These are phyloP conservation scores for Steinernema khuongi DNA, from an alignment of 1,140 invertebrate genomes.

Conservation along the genomic window DNA sequence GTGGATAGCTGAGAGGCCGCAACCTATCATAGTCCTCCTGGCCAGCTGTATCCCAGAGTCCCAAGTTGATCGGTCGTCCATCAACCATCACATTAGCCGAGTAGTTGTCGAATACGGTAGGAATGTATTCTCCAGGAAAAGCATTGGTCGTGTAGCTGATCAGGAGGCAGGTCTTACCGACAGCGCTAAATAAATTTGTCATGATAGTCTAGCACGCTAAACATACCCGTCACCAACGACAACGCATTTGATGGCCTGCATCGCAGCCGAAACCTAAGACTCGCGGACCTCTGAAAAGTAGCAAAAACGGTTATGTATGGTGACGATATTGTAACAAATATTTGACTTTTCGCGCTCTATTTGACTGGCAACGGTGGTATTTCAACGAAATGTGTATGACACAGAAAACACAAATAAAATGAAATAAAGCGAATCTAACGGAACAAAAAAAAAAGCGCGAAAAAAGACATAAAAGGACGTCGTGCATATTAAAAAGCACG, in stretches of 20 bases:
- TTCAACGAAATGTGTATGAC: no score
- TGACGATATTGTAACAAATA: no score
- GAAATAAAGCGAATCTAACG: neutral
- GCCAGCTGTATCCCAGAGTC: slow-evolving; percentile 61
- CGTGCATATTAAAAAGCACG: no score
- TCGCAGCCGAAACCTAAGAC: neutral
- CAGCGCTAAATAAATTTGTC: neutral
- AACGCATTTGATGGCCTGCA: slow-evolving; percentile 26
- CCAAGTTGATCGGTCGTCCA: slow-evolving; percentile 52
- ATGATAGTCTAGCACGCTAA: neutral
- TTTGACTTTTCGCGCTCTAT: no score
- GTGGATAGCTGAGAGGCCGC: slow-evolving; percentile 56
- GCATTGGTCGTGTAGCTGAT: slow-evolving; percentile 85
- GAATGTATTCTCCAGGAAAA: slow-evolving; percentile 81
- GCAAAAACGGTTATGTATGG: no score
- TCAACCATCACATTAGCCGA: slow-evolving; percentile 97
- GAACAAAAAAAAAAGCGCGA: no score
- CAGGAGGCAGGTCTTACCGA: slow-evolving; percentile 60
- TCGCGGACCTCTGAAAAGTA: neutral
- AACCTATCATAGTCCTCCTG: slow-evolving; percentile 90
- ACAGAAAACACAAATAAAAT: neutral
- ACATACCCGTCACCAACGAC: slow-evolving; percentile 22
- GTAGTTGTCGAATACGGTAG: slow-evolving; percentile 69
- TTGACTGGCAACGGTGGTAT: no score
- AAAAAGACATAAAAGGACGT: no score